phyloP scores from a whole-genome alignment of 30 jellyfish, hydroid and myxozoan species.

The Aurelia sp. region DNA sequence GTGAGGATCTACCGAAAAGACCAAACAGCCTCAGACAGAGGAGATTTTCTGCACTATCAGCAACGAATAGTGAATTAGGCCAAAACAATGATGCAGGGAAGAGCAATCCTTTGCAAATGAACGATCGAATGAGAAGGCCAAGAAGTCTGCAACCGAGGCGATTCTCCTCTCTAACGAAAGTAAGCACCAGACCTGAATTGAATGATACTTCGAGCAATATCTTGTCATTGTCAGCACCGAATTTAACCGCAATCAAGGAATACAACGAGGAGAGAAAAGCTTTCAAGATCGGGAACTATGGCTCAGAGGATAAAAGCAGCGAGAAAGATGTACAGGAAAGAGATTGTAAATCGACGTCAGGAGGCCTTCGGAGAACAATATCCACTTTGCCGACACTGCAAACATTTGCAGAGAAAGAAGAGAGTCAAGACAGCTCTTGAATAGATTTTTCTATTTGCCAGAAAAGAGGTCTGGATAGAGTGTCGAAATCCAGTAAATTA shows the following conservation, averaged over 20 bases:
- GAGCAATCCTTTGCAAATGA: too few species aligned
- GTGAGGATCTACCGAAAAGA: background rate
- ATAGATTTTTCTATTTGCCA: too few species aligned
- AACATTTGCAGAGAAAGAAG: background rate
- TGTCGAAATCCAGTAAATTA: too few species aligned
- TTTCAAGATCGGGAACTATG: background rate
- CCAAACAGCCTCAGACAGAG: conserved; percentile 12
- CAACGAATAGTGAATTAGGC: background rate
- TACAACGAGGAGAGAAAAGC: conserved; percentile 11
- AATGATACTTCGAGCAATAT: too few species aligned
- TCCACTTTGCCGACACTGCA: background rate
- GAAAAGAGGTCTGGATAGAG: too few species aligned
- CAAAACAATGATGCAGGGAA: too few species aligned
- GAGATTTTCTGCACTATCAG: conserved; percentile 9
- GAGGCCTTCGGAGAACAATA: background rate
- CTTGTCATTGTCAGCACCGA: conserved; percentile 24
- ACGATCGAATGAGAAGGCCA: too few species aligned
- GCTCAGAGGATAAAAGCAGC: background rate
- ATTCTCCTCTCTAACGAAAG: too few species aligned
- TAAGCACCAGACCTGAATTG: too few species aligned
- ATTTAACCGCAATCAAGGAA: background rate
- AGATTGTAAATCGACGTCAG: background rate
- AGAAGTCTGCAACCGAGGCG: too few species aligned
- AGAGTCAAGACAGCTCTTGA: background rate
- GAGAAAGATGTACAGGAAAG: background rate